Evolutionary conservation across 1,140 invertebrate species (phyloP), one percentile per base, ranked within the genome.

Genomic region (Aplysia californica): DNA sequence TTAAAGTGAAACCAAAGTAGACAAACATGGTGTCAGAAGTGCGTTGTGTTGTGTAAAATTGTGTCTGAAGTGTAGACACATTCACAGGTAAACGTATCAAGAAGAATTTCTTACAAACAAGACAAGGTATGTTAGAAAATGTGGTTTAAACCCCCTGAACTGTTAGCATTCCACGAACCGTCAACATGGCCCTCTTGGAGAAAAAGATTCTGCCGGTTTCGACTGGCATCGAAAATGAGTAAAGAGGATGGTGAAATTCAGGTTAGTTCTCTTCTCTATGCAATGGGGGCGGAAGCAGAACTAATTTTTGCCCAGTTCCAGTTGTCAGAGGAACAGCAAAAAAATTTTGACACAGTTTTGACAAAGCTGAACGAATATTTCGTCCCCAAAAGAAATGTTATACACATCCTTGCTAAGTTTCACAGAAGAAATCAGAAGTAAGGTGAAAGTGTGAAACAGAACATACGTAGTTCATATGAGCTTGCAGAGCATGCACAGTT

Each of bases 311-410:
- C 26, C 64, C 0, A 33, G 29, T 39, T 5, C 2, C 26, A n/a
- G 15, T 50, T 50, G 20, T 33, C 3, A 50, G 65, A 44, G 59
- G 44, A 50, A 15, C 44, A 50, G 44, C n/a, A 10, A 50, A n/a
- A n/a, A n/a, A n/a, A n/a, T n/a, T 50, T 50, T n/a, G 44, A 50
- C 10, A n/a, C n/a, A 15, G 44, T 50, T n/a, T 50, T 50, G 44
- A 50, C 10, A n/a, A 50, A 50, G n/a, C n/a, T 50, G 10, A n/a
- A 50, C 44, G 44, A 50, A 15, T 50, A 50, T n/a, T 50, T 50
- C 44, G n/a, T 50, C 44, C 10, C n/a, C 10, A 50, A n/a, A n/a
- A 61, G 36, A 21, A 75, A 75, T 2, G 72, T 75, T 18, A 50
- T 66, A 33, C 61, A 66, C 29, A 44, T 67, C 31, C 21, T 35